These are phyloP conservation scores for Drosophila mayaguana DNA, from an alignment of 2,888 invertebrate species.

Conservation along the genomic window DNA sequence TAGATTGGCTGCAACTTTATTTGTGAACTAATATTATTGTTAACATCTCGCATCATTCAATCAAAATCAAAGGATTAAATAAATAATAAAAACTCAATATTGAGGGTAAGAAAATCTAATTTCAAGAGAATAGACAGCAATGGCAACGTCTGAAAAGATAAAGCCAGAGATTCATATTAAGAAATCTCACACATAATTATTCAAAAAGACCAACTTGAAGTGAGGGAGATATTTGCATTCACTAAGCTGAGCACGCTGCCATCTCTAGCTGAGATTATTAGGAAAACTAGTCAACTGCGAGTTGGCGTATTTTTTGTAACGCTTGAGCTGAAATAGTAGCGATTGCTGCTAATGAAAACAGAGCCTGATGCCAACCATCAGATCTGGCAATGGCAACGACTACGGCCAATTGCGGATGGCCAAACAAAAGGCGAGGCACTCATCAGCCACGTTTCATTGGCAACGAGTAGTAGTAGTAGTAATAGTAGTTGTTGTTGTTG, in stretches of 20 bases:
- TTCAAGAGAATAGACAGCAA: too few relatives aligned
- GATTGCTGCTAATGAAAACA: conserved; percentile 65
- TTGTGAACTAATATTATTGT: too few relatives aligned
- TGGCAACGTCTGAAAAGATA: too few relatives aligned
- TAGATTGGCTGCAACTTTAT: too few relatives aligned
- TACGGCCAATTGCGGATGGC: conserved; percentile 51
- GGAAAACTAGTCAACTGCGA: conserved; percentile 21
- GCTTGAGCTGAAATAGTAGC: conserved; percentile 48
- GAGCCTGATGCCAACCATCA: conserved; percentile 40
- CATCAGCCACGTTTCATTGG: conserved; percentile 77
- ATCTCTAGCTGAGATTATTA: conserved; percentile 32
- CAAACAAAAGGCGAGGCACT: conserved; percentile 62
- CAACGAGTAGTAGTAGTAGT: conserved; percentile 48
- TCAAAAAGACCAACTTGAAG: too few relatives aligned
- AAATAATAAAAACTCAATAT: too few relatives aligned
- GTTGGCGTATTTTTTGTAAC: conserved; percentile 22
- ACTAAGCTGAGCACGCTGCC: background rate
- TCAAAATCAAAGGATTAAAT: too few relatives aligned
- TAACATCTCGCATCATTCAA: too few relatives aligned
- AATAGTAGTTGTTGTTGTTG: conserved; percentile 26
- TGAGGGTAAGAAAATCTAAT: too few relatives aligned
- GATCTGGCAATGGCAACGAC: conserved; percentile 23
- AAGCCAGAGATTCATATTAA: too few relatives aligned
- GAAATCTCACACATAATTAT: too few relatives aligned
- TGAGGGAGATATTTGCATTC: background rate